Base-by-base conservation (phyloP, 2,113 vertebrate genomes). In the Vidua macroura region DNA sequence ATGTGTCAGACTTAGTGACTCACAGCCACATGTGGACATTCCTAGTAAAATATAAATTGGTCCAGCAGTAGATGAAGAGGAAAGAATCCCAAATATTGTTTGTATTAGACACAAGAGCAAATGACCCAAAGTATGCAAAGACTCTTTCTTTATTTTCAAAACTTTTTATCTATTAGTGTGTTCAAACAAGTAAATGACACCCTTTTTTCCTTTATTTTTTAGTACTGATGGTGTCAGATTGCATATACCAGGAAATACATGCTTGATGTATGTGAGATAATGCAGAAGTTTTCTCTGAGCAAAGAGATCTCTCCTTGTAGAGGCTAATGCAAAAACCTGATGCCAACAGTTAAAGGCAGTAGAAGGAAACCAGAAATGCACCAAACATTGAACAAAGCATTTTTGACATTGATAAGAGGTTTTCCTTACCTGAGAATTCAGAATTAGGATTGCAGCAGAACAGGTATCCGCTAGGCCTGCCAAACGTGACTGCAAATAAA, bases 1-100 rank as follows among this genome's bases (percentile, higher is more conserved):
- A 80, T 76, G 55, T 95, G 87, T 91, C 86, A 93, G 84, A 73
- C 62, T 69, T 53, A 62, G 75, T 95, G 85, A 96, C 90, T 91
- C 92, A 83, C 72, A 92, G 62, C 67, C 92, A 68, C 85, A 86
- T 89, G 79, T 83, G 62, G 85, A 80, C 19, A 14, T 81, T 77
- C 59, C 90, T 88, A 67, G 64, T 55, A 70, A 92, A 91, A 55
- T 67, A 80, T 35, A 85, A 75, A 80, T 75, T 86, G 52, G 73
- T 90, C 83, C 64, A 88, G 58, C 59, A 85, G 67, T 33, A 91
- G 60, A 81, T 56, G 56, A 93, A 88, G 56, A 91, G 60, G 60
- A 84, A 93, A 95, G 64, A 91, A 85, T 94, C 35, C 33, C 76
- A 87, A 60, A 74, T 70, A 86, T 49, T 95, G 24, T 68, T 92